Evolutionary conservation across 2,797 vertebrate species (phyloP), one percentile per base, ranked within the genome.

Genomic region (Zenarchopterus dispar): DNA sequence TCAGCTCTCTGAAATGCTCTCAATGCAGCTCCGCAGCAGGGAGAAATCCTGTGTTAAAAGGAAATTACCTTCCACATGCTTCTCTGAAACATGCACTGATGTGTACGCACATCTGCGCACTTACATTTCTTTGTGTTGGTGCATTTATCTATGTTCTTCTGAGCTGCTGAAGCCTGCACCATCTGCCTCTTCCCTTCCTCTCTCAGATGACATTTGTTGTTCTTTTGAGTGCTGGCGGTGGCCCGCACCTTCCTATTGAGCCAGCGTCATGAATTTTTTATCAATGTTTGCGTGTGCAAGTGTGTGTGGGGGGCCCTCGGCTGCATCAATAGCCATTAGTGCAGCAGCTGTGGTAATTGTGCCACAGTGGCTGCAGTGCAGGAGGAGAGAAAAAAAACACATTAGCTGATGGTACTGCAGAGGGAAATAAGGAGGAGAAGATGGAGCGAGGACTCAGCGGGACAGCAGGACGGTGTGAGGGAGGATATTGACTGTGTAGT

Each of bases 321-420:
- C 81, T 77, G 82, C 89, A 90, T 92, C 87, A 87, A 93, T 90
- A 91, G 83, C 91, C 89, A 91, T 92, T 92, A 93, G 91, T 88
- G 83, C 85, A 82, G 87, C 82, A 85, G 87, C 82, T 79, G 62
- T 84, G 88, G 88, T 90, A 88, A 91, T 91, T 90, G 87, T 86
- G 86, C 86, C 84, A 89, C 86, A 80, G 88, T 84, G 87, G 85
- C 84, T 88, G 86, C 89, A 87, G 81, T 73, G 84, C 84, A 77
- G 82, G 72, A 73, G 62, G 50, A 39, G 28, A 42, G 17, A 7
- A 8, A 68, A 55, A 39, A 39, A 36, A 10, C 33, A 73, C 81
- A 83, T 89, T 82, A 91, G 90, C 85, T 89, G 88, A 87, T 90
- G 79, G 84, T 75, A 73, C 87, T 86, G 89, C 87, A 88, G 85